A percentile compares a stretch with the other conserved stretches of the same genome.
Conservation (phyloP, 2,888 invertebrate genomes). For the Onthophagus sagittarius region DNA sequence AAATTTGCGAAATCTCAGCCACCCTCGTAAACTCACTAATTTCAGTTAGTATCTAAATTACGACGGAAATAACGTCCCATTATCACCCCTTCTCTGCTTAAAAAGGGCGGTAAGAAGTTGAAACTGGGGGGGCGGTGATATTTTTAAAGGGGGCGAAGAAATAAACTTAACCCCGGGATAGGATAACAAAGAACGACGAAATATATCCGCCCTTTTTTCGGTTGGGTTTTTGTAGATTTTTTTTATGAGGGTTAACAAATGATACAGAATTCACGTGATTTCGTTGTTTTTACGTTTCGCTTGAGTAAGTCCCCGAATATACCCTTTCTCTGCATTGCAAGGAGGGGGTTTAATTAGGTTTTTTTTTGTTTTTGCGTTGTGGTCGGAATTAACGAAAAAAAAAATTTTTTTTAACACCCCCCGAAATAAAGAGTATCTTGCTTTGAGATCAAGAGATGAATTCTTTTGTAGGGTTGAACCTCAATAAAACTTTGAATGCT, state of each 20-base stretch:
- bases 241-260: neutral
- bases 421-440: too few relatives aligned
- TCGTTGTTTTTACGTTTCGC: neutral
- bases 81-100: slow-evolving; percentile 5
- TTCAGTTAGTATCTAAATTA: slow-evolving; percentile 7
- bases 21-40: slow-evolving; percentile 3
- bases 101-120: neutral
- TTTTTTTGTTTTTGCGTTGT: neutral
- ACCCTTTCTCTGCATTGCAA: neutral
- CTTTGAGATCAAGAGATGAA: too few relatives aligned
- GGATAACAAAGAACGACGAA: neutral
- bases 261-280: neutral
- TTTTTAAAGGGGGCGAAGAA: neutral
- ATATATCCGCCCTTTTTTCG: neutral
- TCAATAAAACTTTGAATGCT: neutral
- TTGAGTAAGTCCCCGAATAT: neutral
- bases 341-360: neutral
- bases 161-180: neutral
- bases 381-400: neutral
- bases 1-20: neutral
- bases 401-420: too few relatives aligned
- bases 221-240: neutral
- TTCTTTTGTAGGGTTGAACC: too few relatives aligned
- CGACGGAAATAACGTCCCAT: slow-evolving; percentile 8
- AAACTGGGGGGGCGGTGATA: neutral